phyloP scores from a whole-genome alignment of 2,888 invertebrate species.

The Pocota personata region DNA sequence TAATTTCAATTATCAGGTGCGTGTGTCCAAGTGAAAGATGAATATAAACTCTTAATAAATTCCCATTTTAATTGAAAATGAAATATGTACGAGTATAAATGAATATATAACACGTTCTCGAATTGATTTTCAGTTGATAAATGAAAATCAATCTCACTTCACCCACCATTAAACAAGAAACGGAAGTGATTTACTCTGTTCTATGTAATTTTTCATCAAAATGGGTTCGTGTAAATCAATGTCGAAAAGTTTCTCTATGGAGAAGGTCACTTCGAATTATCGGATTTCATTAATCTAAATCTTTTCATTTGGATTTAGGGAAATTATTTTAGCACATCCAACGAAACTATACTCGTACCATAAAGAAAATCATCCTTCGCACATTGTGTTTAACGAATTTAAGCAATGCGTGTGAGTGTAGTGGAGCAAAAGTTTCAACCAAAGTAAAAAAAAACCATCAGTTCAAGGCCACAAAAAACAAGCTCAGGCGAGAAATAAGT shows the following conservation, averaged over 20 bases:
- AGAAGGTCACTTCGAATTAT: not conserved
- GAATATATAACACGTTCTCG: too few species aligned
- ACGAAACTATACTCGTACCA: too few species aligned
- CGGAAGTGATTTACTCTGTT: constrained; percentile 7
- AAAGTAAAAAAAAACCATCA: not conserved
- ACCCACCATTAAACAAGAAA: not conserved
- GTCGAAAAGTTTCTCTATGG: not conserved
- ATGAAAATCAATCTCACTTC: constrained; percentile 8
- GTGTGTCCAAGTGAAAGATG: not conserved
- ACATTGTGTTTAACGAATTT: not conserved
- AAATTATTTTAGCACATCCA: too few species aligned
- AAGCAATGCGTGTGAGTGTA: not conserved
- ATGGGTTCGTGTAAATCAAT: constrained; percentile 4
- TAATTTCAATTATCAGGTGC: too few species aligned
- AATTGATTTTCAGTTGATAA: not conserved
- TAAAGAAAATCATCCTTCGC: not conserved
- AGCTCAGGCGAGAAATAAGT: not conserved
- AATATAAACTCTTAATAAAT: not conserved
- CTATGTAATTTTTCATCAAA: not conserved
- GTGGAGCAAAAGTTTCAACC: not conserved
- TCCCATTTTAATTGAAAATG: not conserved
- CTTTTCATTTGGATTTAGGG: too few species aligned
- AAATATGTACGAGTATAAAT: too few species aligned
- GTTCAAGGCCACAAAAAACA: not conserved
- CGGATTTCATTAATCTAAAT: not conserved